phyloP scores from a whole-genome alignment of 2,797 vertebrate genomes.

The Mastacembelus armatus region DNA sequence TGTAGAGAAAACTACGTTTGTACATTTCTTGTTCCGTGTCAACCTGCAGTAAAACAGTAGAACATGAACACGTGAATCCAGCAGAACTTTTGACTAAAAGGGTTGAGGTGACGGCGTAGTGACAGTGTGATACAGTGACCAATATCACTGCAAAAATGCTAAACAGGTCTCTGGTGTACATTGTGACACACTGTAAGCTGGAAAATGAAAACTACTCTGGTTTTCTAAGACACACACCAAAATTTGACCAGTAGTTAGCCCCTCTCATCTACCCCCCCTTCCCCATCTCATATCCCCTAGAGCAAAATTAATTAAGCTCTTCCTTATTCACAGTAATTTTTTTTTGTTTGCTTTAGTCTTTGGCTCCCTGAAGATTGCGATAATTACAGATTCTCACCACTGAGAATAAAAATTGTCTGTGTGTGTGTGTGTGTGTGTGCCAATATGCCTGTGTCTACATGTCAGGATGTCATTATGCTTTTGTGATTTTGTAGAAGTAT shows the following conservation, averaged over 20 bases:
- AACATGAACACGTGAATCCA: too few species aligned
- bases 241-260: neutral
- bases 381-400: slow-evolving; percentile 56
- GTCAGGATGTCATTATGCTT: too few species aligned
- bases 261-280: neutral
- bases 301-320: slow-evolving; percentile 53
- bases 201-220: neutral
- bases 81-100: too few species aligned
- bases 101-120: neutral
- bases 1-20: too few species aligned
- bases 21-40: too few species aligned
- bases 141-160: neutral
- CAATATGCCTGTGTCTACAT: neutral
- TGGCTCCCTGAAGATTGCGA: slow-evolving; percentile 43
- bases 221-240: neutral
- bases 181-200: neutral
- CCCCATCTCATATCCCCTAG: slow-evolving; percentile 1
- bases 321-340: slow-evolving; percentile 51
- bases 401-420: slow-evolving; percentile 21
- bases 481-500: slow-evolving; percentile 8
- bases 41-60: too few species aligned
- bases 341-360: slow-evolving; percentile 53
- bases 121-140: neutral
- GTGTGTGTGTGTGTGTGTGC: neutral
- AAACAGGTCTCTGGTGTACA: too few species aligned